Conservation (phyloP, 2,888 invertebrate species). For the Lordiphosa fenestrarum region DNA sequence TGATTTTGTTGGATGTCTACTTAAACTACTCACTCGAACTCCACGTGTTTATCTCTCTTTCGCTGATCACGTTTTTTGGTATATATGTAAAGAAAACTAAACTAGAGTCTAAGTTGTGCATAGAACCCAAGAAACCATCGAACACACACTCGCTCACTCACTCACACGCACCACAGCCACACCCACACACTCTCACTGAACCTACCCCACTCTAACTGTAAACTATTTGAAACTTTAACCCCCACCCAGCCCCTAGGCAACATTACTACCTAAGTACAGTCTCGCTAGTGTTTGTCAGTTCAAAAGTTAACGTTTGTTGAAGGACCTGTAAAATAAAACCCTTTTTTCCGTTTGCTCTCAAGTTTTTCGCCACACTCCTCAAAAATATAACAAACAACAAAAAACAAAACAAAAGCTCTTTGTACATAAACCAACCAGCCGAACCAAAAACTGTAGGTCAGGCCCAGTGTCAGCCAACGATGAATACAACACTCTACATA, state of each 20-base stretch:
- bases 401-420: conserved; percentile 2
- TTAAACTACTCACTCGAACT: not conserved
- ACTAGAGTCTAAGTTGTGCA: conserved; percentile 9
- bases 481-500: conserved; percentile 1
- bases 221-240: no score
- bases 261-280: conserved; percentile 9
- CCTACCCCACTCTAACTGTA: no score
- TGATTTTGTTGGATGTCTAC: not conserved
- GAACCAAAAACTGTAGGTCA: conserved; percentile 7
- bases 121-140: conserved; percentile 9
- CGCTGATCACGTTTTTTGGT: not conserved
- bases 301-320: conserved; percentile 7
- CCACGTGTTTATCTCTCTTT: conserved; percentile 1
- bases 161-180: not conserved
- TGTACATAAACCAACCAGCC: conserved; percentile 13
- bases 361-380: not conserved
- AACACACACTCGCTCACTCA: not conserved
- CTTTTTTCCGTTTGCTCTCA: conserved; percentile 5
- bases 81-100: not conserved
- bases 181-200: not conserved
- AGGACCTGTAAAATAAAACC: conserved; percentile 11
- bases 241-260: not conserved
- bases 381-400: not conserved
- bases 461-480: conserved; percentile 5
- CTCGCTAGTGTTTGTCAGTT: conserved; percentile 10